Percentiles rank a stretch among this genome's conserved stretches.
Evolutionary conservation across 2,113 vertebrate genomes (phyloP).

Genomic region (Pungitius pungitius): DNA sequence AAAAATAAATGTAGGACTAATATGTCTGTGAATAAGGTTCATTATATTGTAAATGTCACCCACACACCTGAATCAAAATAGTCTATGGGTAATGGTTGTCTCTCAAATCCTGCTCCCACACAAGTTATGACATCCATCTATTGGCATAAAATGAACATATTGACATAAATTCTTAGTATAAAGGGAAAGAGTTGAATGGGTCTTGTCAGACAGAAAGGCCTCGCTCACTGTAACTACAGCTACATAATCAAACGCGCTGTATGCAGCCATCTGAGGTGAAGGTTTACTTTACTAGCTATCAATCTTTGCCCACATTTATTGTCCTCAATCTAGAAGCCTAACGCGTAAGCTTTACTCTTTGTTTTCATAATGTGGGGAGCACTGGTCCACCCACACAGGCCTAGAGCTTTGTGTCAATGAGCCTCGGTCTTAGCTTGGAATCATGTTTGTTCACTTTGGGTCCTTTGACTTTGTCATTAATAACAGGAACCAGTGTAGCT

Average conservation of each 20-base stretch:
- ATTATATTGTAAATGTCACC: too few relatives aligned
- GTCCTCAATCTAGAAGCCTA: background rate
- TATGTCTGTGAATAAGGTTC: too few relatives aligned
- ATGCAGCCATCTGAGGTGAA: background rate
- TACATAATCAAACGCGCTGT: background rate
- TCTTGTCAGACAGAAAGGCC: background rate
- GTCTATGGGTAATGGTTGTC: too few relatives aligned
- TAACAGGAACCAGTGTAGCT: background rate
- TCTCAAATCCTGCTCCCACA: too few relatives aligned
- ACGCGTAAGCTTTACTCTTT: conserved; percentile 5
- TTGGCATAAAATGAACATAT: background rate
- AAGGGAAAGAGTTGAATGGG: background rate
- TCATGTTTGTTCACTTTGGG: conserved; percentile 18
- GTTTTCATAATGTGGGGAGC: background rate
- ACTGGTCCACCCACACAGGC: conserved; percentile 18
- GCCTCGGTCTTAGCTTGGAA: background rate
- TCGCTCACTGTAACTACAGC: too few relatives aligned
- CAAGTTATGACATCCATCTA: background rate
- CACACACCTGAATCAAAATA: too few relatives aligned
- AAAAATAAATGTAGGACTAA: too few relatives aligned
- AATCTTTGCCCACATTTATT: background rate
- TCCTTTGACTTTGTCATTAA: conserved; percentile 17
- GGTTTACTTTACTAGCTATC: background rate
- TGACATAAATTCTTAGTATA: background rate
- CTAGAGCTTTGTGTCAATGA: conserved; percentile 34